Percentiles rank a stretch among this genome's conserved stretches.
Conservation (phyloP, 1,140 invertebrate species). For the Caenorhabditis briggsae region DNA sequence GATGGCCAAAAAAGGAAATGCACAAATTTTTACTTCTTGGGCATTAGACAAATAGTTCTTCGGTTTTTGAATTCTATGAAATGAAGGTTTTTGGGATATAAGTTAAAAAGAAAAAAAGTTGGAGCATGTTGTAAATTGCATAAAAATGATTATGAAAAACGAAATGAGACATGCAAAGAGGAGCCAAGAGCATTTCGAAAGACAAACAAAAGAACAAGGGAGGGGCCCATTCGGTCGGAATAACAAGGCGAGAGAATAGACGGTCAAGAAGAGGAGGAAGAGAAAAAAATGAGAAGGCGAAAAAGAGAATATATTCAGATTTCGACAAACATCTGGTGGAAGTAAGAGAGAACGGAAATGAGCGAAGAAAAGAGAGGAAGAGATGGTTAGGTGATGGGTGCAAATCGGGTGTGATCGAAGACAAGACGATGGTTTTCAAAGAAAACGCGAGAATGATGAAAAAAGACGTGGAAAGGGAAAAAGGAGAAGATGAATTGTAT, state of each 20-base stretch:
- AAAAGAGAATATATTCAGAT: conserved; percentile 4
- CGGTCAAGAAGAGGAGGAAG: background rate
- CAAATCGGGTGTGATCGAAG: background rate
- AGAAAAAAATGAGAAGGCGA: background rate
- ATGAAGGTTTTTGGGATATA: background rate
- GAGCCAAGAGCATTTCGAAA: conserved; percentile 9
- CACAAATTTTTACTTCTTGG: conserved; percentile 1
- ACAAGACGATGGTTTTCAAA: conserved; percentile 21
- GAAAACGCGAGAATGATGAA: conserved; percentile 17
- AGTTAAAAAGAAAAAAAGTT: background rate
- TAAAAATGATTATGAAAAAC: conserved; percentile 18
- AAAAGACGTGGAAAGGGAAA: background rate
- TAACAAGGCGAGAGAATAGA: background rate
- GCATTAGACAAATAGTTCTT: conserved; percentile 10
- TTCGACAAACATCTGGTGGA: conserved; percentile 11
- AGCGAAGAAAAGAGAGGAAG: background rate
- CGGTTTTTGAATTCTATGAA: background rate
- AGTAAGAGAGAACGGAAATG: background rate
- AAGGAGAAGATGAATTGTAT: background rate
- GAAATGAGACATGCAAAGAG: conserved; percentile 47
- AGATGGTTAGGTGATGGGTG: conserved; percentile 36
- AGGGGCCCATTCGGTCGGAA: conserved; percentile 6
- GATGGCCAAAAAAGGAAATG: background rate
- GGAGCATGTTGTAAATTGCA: background rate
- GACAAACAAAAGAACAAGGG: conserved; percentile 9